A percentile compares a stretch with the other conserved stretches of the same genome.
phyloP scores from a whole-genome alignment of 2,797 vertebrate genomes.

The Sciurus vulgaris region DNA sequence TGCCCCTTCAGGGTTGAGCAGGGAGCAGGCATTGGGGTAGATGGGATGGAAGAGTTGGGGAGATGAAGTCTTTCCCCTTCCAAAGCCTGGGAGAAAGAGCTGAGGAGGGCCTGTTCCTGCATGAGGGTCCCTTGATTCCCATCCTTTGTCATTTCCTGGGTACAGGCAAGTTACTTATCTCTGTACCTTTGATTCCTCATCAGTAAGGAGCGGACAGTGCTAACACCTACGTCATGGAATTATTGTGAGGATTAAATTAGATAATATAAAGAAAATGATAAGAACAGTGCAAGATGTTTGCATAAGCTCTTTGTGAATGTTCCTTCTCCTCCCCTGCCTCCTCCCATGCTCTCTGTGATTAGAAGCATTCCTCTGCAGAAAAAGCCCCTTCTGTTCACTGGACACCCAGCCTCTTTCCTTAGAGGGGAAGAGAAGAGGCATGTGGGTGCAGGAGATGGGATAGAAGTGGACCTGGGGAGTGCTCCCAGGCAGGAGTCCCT shows the following conservation, averaged over 20 bases:
- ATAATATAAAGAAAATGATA: not conserved
- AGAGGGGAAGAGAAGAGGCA: conserved; percentile 31
- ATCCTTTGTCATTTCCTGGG: not conserved
- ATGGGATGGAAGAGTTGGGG: too few relatives aligned
- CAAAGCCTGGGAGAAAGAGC: not conserved
- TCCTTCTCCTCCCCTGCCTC: too few relatives aligned
- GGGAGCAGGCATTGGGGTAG: not conserved
- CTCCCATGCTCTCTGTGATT: not conserved
- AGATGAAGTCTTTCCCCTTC: not conserved
- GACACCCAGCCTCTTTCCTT: not conserved
- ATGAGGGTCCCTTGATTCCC: not conserved
- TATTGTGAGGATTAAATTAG: not conserved
- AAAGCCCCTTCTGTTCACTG: not conserved
- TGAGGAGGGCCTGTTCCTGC: not conserved
- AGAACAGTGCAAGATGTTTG: not conserved
- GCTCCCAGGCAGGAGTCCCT: not conserved
- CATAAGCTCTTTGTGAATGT: not conserved
- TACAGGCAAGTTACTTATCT: conserved; percentile 37
- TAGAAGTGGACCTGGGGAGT: not conserved
- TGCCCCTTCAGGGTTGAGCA: not conserved
- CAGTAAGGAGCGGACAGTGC: not conserved
- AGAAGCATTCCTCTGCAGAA: not conserved
- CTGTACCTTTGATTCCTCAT: conserved; percentile 18
- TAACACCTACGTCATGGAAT: not conserved
- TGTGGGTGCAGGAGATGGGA: not conserved